phyloP scores from a whole-genome alignment of 1,140 invertebrate species.

The Diabrotica undecimpunctata region DNA sequence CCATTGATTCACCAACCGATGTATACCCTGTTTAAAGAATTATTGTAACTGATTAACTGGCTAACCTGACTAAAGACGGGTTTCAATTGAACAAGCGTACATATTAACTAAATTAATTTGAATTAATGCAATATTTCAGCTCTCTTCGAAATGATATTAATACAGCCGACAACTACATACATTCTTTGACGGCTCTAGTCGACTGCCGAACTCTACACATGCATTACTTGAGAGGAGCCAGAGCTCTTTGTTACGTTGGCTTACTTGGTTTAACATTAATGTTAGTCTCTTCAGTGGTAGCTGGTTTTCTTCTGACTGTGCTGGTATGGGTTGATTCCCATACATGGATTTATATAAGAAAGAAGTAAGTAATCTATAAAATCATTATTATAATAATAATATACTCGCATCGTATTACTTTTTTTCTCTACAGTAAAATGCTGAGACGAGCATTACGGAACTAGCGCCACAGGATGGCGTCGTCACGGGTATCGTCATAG shows the following conservation, averaged over 20 bases:
- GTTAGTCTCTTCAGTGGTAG: constrained; percentile 75
- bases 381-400: neutral
- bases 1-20: no score
- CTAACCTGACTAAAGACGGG: no score
- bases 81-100: no score
- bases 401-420: no score
- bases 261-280: constrained; percentile 79
- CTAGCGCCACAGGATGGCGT: no score
- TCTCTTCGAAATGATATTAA: constrained; percentile 69
- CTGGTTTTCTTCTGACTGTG: constrained; percentile 83
- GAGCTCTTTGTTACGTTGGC: constrained; percentile 75
- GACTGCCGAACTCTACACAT: constrained; percentile 77
- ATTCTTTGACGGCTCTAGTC: constrained; percentile 63
- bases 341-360: constrained; percentile 94
- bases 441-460: no score
- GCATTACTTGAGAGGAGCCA: constrained; percentile 72
- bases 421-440: no score
- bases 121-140: constrained; percentile 39
- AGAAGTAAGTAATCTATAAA: constrained; percentile 60
- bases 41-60: no score
- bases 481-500: no score
- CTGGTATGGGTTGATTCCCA: constrained; percentile 92
- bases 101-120: no score
- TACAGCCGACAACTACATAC: constrained; percentile 58
- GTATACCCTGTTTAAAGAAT: no score